Evolutionary conservation across 1,140 invertebrate genomes (phyloP), one percentile per base, ranked within the genome.

Genomic region (Forficula auricularia): DNA sequence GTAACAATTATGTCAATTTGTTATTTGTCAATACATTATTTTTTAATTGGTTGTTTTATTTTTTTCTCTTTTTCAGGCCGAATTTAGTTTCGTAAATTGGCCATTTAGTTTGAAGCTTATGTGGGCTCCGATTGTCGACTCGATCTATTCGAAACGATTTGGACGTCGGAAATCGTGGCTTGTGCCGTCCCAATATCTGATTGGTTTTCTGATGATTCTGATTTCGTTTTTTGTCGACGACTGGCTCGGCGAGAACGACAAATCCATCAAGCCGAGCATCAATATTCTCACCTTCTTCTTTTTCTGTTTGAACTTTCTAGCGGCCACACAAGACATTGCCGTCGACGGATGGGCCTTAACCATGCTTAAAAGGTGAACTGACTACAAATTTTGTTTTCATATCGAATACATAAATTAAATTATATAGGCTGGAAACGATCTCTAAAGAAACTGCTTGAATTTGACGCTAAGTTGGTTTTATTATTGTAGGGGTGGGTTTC

Each of bases 331-430:
- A 67, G 96, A 99, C 63, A 98, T 99, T 57, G 94, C 92, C 42
- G 94, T 99, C 1, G 96, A 99, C 73, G 96, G 96, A 2, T 99
- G 96, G 96, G 95, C 95, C 2, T 64, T 99, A 1, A 98, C 95
- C 2, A 98, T 99, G 87, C 65, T 99, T 2, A 87, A 91, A 59
- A 82, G 84, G 77, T 82, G 61, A 51, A n/a, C n/a, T n/a, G n/a
- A n/a, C n/a, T n/a, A n/a, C n/a, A 22, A 43, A 19, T 9, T 31
- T 43, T 12, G 15, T 37, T 8, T 15, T 16, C 8, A n/a, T n/a
- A n/a, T n/a, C n/a, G n/a, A n/a, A n/a, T n/a, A n/a, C n/a, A n/a
- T n/a, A n/a, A n/a, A n/a, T n/a, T n/a, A n/a, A n/a, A n/a, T n/a
- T n/a, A n/a, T n/a, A n/a, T n/a, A n/a, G n/a, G n/a, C n/a, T n/a